These are phyloP conservation scores for Jacana jacana DNA, from an alignment of 2,113 vertebrate species.

Conservation along the genomic window DNA sequence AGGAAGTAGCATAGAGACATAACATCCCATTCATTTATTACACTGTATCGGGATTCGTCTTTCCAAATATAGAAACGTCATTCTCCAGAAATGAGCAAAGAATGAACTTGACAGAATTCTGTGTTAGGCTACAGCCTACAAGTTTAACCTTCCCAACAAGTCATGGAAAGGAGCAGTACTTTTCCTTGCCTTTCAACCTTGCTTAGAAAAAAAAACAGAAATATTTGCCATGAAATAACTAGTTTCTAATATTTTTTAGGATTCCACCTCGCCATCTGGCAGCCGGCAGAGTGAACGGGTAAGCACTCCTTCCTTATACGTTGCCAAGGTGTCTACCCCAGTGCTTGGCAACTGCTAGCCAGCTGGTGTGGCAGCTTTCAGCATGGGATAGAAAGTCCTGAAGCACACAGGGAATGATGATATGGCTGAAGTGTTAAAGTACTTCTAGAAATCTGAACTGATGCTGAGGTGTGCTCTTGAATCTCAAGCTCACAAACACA, in stretches of 20 bases:
- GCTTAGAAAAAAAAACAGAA: neutral
- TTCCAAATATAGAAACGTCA: neutral
- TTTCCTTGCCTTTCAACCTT: neutral
- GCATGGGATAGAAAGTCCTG: neutral
- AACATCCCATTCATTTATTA: neutral
- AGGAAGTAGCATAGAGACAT: neutral
- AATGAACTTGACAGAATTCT: neutral
- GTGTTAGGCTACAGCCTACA: neutral
- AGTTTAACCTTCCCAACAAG: neutral
- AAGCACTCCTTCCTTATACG: neutral
- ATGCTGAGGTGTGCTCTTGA: neutral
- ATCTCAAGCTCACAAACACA: neutral
- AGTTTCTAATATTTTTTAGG: neutral
- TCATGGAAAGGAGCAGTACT: neutral
- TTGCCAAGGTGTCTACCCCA: neutral
- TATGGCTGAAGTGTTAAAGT: neutral
- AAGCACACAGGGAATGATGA: neutral
- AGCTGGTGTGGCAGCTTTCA: neutral
- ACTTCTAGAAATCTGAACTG: neutral
- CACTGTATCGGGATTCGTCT: neutral
- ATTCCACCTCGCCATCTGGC: neutral
- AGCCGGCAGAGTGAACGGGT: constrained; percentile 35
- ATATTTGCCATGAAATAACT: neutral
- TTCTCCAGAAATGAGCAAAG: neutral
- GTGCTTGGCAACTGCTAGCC: neutral